Percentiles rank a stretch among this genome's conserved stretches.
phyloP scores from a whole-genome alignment of 2,888 invertebrate genomes.

The Smittia sp. region DNA sequence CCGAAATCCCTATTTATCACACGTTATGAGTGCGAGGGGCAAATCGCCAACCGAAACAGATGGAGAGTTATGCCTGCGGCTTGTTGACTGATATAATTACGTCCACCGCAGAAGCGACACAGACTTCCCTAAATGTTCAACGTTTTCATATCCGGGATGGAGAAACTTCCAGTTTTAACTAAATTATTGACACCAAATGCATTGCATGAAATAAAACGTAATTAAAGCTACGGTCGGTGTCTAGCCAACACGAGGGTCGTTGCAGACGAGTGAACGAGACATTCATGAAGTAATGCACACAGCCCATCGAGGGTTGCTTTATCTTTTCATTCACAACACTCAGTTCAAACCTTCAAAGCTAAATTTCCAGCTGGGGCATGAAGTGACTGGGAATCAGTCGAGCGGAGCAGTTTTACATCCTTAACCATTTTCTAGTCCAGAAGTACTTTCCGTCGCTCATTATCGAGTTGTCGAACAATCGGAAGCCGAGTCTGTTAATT shows the following conservation, averaged over 20 bases:
- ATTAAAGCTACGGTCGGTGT: conserved; percentile 17
- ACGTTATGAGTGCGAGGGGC: conserved; percentile 3
- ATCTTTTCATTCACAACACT: background rate
- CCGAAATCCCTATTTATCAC: background rate
- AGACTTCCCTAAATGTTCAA: conserved; percentile 9
- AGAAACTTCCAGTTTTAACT: background rate
- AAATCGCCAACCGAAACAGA: background rate
- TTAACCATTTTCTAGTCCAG: background rate
- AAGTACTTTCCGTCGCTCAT: background rate
- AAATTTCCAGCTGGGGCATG: conserved; percentile 11
- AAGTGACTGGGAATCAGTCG: background rate
- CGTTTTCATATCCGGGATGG: background rate
- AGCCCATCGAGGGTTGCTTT: background rate
- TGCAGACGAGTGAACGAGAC: background rate
- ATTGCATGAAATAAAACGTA: conserved; percentile 1
- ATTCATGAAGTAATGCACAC: background rate
- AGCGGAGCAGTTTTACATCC: conserved; percentile 1
- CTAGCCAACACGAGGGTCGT: background rate
- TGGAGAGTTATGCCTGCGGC: conserved; percentile 11
- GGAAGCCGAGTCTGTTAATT: conserved; percentile 18
- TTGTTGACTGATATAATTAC: background rate
- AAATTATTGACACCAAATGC: conserved; percentile 11
- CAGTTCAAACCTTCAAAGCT: too few species aligned
- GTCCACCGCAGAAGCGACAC: background rate
- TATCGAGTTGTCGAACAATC: conserved; percentile 5